Conservation (phyloP, 2,797 vertebrate species). For the Neomorphus geoffroyi region DNA sequence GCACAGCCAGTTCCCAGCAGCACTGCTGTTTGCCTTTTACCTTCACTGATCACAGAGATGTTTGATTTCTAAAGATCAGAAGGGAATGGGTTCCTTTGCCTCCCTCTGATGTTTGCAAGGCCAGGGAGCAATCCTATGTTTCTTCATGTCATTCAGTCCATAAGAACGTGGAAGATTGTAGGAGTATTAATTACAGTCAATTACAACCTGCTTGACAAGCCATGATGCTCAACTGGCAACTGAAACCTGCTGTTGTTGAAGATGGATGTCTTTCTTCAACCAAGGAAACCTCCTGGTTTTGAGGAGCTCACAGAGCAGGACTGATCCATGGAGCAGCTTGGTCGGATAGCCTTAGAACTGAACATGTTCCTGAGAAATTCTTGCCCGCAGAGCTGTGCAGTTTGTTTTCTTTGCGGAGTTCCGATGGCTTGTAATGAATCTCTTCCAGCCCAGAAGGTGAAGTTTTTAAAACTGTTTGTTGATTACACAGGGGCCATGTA, state of each 20-base stretch:
- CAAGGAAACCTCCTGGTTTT: neutral
- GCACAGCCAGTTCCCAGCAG: neutral
- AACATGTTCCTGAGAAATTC: neutral
- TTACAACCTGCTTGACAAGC: slow-evolving; percentile 53
- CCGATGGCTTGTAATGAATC: neutral
- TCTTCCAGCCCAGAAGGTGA: slow-evolving; percentile 12
- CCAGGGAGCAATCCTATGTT: neutral
- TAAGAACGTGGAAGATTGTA: slow-evolving; percentile 23
- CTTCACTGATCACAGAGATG: neutral
- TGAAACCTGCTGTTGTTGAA: neutral
- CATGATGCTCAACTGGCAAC: neutral
- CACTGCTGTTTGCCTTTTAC: neutral
- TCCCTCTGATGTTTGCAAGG: neutral
- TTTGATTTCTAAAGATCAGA: slow-evolving; percentile 13
- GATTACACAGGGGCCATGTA: neutral
- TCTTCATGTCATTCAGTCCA: neutral
- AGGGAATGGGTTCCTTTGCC: neutral
- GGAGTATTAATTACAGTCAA: slow-evolving; percentile 52
- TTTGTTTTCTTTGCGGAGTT: neutral
- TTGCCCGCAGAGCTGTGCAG: neutral
- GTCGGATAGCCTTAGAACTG: neutral
- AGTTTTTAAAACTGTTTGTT: slow-evolving; percentile 1
- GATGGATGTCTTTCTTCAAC: neutral
- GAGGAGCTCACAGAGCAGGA: neutral
- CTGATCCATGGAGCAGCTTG: neutral